phyloP scores from a whole-genome alignment of 2,888 invertebrate species.

The Gonocerus acuteangulatus region DNA sequence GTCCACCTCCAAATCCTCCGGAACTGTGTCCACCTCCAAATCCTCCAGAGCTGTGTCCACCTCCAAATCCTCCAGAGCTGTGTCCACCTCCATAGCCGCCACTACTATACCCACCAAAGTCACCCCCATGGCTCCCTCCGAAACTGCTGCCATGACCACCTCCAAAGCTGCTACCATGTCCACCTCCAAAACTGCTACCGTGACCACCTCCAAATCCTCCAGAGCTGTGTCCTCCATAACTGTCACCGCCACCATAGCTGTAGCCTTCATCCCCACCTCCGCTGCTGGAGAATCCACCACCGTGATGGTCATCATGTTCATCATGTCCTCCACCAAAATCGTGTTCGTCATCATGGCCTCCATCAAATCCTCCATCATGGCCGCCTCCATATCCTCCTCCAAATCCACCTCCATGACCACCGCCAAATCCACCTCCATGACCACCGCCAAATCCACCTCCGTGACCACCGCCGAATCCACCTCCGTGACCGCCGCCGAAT shows the following conservation, averaged over 20 bases:
- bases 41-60: slow-evolving; percentile 21
- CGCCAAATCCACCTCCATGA: slow-evolving; percentile 22
- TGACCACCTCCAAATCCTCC: slow-evolving; percentile 8
- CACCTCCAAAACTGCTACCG: slow-evolving; percentile 15
- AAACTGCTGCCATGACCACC: slow-evolving; percentile 20
- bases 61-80: slow-evolving; percentile 1
- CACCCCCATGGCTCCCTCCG: slow-evolving; percentile 13
- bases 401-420: slow-evolving; percentile 28
- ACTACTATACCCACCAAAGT: slow-evolving; percentile 18
- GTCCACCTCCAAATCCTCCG: background rate
- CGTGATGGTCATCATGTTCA: slow-evolving; percentile 15
- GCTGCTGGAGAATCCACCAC: slow-evolving; percentile 7
- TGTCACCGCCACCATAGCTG: slow-evolving; percentile 3
- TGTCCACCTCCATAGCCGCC: background rate
- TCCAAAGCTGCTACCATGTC: slow-evolving; percentile 20
- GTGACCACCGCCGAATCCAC: slow-evolving; percentile 32
- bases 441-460: slow-evolving; percentile 16
- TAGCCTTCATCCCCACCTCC: slow-evolving; percentile 19
- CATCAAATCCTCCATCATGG: slow-evolving; percentile 12
- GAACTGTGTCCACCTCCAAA: slow-evolving; percentile 18
- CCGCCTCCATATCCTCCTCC: slow-evolving; percentile 30
- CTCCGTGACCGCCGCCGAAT: slow-evolving; percentile 29
- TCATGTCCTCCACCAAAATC: slow-evolving; percentile 11
- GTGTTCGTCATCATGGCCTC: slow-evolving; percentile 21
- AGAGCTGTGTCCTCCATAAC: slow-evolving; percentile 6